phyloP scores from a whole-genome alignment of 2,888 invertebrate species.

The Ophion costatus region DNA sequence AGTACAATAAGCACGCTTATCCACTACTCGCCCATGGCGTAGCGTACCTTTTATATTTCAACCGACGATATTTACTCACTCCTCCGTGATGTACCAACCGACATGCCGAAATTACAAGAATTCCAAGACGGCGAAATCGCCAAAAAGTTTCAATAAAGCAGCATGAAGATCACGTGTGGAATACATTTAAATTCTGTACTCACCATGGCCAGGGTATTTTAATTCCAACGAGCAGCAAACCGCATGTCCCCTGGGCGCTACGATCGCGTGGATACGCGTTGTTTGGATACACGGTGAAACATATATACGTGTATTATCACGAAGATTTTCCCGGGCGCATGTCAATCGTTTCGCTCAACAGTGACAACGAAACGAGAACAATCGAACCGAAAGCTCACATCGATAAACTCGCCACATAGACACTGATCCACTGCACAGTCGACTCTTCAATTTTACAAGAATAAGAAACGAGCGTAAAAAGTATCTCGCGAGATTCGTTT shows the following conservation, averaged over 20 bases:
- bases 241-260: conserved; percentile 61
- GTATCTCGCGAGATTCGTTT: conserved; percentile 28
- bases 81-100: too few species aligned
- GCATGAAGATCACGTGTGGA: neutral
- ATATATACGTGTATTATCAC: conserved; percentile 9
- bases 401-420: neutral
- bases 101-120: neutral
- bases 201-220: conserved; percentile 66
- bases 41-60: too few species aligned
- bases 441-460: neutral
- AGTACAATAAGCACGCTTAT: too few species aligned
- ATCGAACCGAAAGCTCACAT: neutral
- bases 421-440: conserved; percentile 40
- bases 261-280: conserved; percentile 28
- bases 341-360: conserved; percentile 19
- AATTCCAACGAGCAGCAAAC: conserved; percentile 65
- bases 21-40: too few species aligned
- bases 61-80: too few species aligned
- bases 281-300: neutral
- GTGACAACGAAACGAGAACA: neutral
- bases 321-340: conserved; percentile 11
- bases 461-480: neutral
- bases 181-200: conserved; percentile 32
- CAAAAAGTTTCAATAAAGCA: neutral
- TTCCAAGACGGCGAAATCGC: neutral